phyloP scores from a whole-genome alignment of 2,888 invertebrate species.

The Hesperia comma region DNA sequence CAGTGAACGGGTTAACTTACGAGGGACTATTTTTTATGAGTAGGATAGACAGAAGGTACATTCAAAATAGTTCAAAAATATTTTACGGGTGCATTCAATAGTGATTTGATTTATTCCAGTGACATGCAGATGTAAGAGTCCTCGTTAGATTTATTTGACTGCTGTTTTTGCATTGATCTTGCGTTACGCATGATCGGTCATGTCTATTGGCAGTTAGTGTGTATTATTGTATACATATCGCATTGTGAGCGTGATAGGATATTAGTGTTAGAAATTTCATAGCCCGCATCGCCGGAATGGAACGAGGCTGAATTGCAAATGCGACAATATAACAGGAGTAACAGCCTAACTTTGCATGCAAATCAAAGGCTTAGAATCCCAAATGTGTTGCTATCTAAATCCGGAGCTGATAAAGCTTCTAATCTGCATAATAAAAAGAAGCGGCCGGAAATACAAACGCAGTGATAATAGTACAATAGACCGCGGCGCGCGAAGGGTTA shows the following conservation, averaged over 20 bases:
- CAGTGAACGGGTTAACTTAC: conserved; percentile 80
- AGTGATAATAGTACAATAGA: conserved; percentile 74
- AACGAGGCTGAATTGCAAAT: conserved; percentile 22
- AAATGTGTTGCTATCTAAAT: conserved; percentile 60
- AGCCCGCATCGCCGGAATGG: conserved; percentile 10
- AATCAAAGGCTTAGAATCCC: conserved; percentile 45
- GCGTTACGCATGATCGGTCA: conserved; percentile 79
- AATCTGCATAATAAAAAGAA: conserved; percentile 82
- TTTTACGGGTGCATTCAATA: conserved; percentile 81
- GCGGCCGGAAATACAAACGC: conserved; percentile 73
- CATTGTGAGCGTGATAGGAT: conserved; percentile 51
- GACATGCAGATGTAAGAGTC: conserved; percentile 81
- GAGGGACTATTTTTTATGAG: conserved; percentile 68
- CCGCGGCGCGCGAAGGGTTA: conserved; percentile 70
- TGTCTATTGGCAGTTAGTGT: conserved; percentile 80
- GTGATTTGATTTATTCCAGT: conserved; percentile 83
- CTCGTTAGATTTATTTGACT: conserved; percentile 83
- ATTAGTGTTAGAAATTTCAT: conserved; percentile 18
- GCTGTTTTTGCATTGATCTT: conserved; percentile 77
- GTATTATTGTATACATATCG: conserved; percentile 58
- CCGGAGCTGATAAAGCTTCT: conserved; percentile 69
- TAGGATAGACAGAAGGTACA: conserved; percentile 61
- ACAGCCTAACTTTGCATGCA: conserved; percentile 45
- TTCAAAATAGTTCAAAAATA: conserved; percentile 83
- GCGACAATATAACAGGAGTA: conserved; percentile 33